Base-by-base conservation (phyloP, 2,113 vertebrate species). In the Benitochromis conjunctus region DNA sequence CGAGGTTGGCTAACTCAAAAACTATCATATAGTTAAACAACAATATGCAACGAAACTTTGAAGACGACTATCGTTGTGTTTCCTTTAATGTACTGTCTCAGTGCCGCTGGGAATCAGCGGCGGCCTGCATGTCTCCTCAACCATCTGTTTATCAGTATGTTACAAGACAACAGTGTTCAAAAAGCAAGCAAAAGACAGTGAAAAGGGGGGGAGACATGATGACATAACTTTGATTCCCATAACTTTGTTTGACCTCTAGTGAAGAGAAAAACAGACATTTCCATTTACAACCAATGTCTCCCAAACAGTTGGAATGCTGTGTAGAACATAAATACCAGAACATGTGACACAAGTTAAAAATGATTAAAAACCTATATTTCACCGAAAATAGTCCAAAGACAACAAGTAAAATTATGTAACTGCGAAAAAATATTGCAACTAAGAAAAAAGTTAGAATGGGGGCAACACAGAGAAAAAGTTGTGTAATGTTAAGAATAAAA, bases 201-300 rank as follows among this genome's bases (percentile, higher is more conserved):
- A 71, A 43, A 64, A n/a, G 5, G 5, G 9, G 43, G 69, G 9
- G 60, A 16, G 31, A 60, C 24, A 86, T 5, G 24, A 48, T 57
- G 69, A 80, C 48, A 69, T 58, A 62, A 81, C 34, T 89, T 74
- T 79, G 77, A 87, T 87, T 87, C 80, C 88, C 51, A 83, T 19
- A 86, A 53, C 43, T 81, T 64, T 57, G 26, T 31, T 71, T 86
- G 80, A 83, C 79, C 46, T 34, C 43, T 36, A 81, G 2, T 10
- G 14, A 16, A 38, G n/a, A 54, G 54, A 80, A 79, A 77, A 90
- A 86, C 71, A 53, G 46, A 81, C 31, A 4, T 77, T 81, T 83
- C 38, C 38, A 76, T 77, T 60, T 38, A 0, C 69, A 51, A 51
- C 24, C 43, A 21, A 16, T 46, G 8, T 71, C 21, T 46, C 66